These are phyloP conservation scores for Erinaceus europaeus DNA, from an alignment of 2,113 vertebrate genomes.

Conservation along the genomic window DNA sequence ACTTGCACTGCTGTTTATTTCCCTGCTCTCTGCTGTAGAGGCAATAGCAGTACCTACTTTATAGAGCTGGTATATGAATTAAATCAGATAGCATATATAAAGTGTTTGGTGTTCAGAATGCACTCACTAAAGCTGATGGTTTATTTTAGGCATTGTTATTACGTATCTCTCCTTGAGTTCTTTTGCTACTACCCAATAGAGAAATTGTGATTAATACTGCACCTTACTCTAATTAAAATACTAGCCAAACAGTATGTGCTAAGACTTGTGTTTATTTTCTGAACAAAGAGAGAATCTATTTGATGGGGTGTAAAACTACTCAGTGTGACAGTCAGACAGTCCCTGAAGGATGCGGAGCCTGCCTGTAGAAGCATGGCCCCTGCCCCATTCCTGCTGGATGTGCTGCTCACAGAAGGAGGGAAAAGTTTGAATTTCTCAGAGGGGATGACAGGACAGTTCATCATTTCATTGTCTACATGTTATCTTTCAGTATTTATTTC, in stretches of 20 bases:
- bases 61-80: neutral
- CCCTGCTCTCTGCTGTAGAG: neutral
- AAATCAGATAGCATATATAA: neutral
- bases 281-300: constrained; percentile 48
- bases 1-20: neutral
- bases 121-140: neutral
- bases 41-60: neutral
- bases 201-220: constrained; percentile 20
- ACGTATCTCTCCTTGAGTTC: neutral
- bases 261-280: constrained; percentile 35
- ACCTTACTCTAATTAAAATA: constrained; percentile 50
- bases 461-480: constrained; percentile 7
- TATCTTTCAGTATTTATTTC: constrained; percentile 32
- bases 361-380: neutral
- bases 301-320: constrained; percentile 9
- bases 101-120: neutral
- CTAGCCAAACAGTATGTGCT: constrained; percentile 22
- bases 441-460: neutral
- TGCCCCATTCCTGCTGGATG: neutral
- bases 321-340: neutral
- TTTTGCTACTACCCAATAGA: constrained; percentile 15
- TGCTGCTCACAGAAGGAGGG: neutral
- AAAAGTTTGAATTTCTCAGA: constrained; percentile 16
- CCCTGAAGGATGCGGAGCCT: neutral
- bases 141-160: constrained; percentile 12